Evolutionary conservation across 1,140 invertebrate species (phyloP), one percentile per base, ranked within the genome.

Genomic region (Oedothorax gibbosus): DNA sequence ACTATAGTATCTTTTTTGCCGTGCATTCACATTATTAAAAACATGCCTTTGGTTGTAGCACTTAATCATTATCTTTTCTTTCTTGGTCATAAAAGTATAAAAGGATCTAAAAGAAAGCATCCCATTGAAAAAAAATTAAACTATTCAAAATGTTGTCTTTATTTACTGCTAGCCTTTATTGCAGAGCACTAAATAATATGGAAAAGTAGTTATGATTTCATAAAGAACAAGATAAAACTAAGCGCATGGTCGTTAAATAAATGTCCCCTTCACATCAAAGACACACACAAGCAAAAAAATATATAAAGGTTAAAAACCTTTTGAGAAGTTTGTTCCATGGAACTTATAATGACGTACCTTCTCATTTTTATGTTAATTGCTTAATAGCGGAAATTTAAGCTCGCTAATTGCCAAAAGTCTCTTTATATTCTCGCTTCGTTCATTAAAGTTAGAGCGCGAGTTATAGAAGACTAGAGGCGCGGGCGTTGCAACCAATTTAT

Each of bases 341-440:
- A 50, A 64, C 73, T 68, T 56, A 35, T 35, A 79, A 56, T 64
- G 77, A 68, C 62, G 77, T 54, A 2, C 15, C 35, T 14, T 66
- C 62, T 18, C 77, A 11, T 66, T 66, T 79, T 65, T 51, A 79
- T 79, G 64, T 79, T 79, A 79, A 79, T 79, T 79, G 68, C 77
- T 79, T 79, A 79, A 79, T 79, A 79, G 77, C 77, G 77, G 77
- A 79, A 79, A 79, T 79, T 79, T 79, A 79, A 79, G 68, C 77
- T 56, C 77, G 64, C 54, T 79, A 79, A 79, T 79, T 79, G 77
- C 77, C 35, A 4, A 3, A 20, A 68, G 77, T 79, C 35, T 68
- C 64, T 79, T 79, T 79, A 79, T 56, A 21, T 14, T 15, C 11
- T 50, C 57, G 15, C 20, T 53, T 79, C 49, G 68, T 79, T 79